phyloP scores from a whole-genome alignment of 2,113 vertebrate species.

The Anarrhichthys ocellatus region DNA sequence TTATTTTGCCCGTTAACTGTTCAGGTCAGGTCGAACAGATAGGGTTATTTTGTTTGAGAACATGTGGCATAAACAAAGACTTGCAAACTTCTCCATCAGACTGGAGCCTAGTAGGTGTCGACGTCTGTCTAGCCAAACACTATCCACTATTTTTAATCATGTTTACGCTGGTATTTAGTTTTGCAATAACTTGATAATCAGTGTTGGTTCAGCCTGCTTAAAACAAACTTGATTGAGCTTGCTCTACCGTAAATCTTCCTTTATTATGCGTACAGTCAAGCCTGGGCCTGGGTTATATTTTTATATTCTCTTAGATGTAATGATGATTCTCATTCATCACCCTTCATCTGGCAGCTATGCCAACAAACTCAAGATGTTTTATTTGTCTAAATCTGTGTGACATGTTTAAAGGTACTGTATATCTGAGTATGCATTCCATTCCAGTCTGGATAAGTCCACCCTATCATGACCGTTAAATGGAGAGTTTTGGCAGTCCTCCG shows the following conservation, averaged over 20 bases:
- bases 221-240: slow-evolving; percentile 32
- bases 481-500: not conserved
- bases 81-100: not conserved
- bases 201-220: slow-evolving; percentile 16
- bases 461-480: not conserved
- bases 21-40: slow-evolving; percentile 39
- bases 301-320: not conserved
- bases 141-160: slow-evolving; percentile 11
- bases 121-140: not conserved
- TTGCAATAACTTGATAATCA: slow-evolving; percentile 14
- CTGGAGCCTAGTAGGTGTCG: not conserved
- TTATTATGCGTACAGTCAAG: slow-evolving; percentile 20
- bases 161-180: not conserved
- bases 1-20: slow-evolving; percentile 2
- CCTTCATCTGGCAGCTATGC: not conserved
- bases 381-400: not conserved
- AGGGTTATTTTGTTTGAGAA: slow-evolving; percentile 36
- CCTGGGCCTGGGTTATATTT: slow-evolving; percentile 6
- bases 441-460: slow-evolving; percentile 1
- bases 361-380: slow-evolving; percentile 11
- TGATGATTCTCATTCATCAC: slow-evolving; percentile 14
- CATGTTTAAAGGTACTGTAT: not conserved
- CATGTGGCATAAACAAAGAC: slow-evolving; percentile 27
- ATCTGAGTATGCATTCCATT: slow-evolving; percentile 11
- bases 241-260: slow-evolving; percentile 16